Evolutionary conservation across 1,140 invertebrate genomes (phyloP).

Genomic region (Leptoteleia sp.): DNA sequence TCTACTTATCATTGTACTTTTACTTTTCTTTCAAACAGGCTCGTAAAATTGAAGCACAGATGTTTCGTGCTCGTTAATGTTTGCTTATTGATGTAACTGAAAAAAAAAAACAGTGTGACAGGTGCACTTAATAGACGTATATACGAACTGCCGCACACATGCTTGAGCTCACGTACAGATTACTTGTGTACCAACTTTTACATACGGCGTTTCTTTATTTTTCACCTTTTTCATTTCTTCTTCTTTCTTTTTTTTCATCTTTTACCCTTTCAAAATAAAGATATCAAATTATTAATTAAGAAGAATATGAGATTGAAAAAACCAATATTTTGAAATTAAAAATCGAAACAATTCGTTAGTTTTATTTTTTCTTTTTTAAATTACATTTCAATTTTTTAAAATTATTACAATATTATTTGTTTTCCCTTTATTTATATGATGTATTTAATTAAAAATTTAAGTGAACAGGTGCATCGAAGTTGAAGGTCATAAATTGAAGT

Average conservation of each 20-base stretch:
- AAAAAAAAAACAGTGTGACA: slow-evolving; percentile 56
- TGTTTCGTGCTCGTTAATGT: slow-evolving; percentile 64
- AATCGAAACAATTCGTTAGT: too few relatives aligned
- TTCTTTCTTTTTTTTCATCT: background rate
- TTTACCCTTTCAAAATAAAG: background rate
- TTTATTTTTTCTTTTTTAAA: too few relatives aligned
- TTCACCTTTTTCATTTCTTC: background rate
- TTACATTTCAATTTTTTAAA: too few relatives aligned
- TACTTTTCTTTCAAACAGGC: slow-evolving; percentile 13
- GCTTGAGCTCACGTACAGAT: slow-evolving; percentile 11
- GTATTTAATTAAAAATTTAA: too few relatives aligned
- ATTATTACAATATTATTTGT: too few relatives aligned
- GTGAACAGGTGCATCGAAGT: too few relatives aligned
- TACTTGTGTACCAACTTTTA: slow-evolving; percentile 25
- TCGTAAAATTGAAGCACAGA: slow-evolving; percentile 61
- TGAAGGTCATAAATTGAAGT: too few relatives aligned
- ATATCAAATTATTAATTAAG: background rate
- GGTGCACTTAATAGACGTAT: slow-evolving; percentile 58
- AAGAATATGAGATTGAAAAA: too few relatives aligned
- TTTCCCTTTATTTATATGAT: too few relatives aligned
- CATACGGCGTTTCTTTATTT: background rate
- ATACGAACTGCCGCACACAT: slow-evolving; percentile 31
- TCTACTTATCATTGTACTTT: slow-evolving; percentile 31
- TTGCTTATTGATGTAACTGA: slow-evolving; percentile 58
- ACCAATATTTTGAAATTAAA: too few relatives aligned